Evolutionary conservation across 2,797 vertebrate genomes (phyloP).

Genomic region (Pantherophis alleghaniensis): DNA sequence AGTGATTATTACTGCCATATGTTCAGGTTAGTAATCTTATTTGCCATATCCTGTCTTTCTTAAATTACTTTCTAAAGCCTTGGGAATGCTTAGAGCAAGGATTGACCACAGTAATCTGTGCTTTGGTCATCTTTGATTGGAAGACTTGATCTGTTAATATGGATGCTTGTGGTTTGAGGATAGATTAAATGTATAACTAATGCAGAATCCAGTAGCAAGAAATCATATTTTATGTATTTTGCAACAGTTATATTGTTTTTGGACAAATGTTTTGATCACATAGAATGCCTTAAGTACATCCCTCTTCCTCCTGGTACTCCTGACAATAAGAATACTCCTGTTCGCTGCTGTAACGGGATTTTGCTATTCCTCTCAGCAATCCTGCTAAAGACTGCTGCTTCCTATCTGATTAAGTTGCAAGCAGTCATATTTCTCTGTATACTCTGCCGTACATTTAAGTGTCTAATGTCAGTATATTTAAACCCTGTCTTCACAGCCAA

Average conservation of each 20-base stretch:
- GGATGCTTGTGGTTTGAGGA: background rate
- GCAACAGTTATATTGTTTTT: background rate
- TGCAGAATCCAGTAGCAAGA: background rate
- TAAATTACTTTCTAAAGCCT: background rate
- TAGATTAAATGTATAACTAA: background rate
- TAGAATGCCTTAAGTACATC: background rate
- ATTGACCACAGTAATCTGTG: background rate
- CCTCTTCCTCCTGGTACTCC: background rate
- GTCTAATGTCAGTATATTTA: too few relatives aligned
- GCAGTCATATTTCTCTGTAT: background rate
- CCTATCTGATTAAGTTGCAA: background rate
- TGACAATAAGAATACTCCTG: background rate
- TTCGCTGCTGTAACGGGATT: background rate
- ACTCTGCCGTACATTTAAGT: too few relatives aligned
- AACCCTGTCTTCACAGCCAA: too few relatives aligned
- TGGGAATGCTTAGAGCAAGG: background rate
- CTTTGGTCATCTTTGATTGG: background rate
- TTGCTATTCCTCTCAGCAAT: background rate
- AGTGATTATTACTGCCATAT: background rate
- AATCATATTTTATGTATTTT: background rate
- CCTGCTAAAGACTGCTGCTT: background rate
- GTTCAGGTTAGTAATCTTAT: background rate
- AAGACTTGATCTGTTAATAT: background rate
- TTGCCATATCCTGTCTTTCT: background rate
- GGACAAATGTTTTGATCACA: background rate